These are phyloP conservation scores for Lacerta agilis DNA, from an alignment of 2,797 vertebrate genomes.

Conservation along the genomic window DNA sequence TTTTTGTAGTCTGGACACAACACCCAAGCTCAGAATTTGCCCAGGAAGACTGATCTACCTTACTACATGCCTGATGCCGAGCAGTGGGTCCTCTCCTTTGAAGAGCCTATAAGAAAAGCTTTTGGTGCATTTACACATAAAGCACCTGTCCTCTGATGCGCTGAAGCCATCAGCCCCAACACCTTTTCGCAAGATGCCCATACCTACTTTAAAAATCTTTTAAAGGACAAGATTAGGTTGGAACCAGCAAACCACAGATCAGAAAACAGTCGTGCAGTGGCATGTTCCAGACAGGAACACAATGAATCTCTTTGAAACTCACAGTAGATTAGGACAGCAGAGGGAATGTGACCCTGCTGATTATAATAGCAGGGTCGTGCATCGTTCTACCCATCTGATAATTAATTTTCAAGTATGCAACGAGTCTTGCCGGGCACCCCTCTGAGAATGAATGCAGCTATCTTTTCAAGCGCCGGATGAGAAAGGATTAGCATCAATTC, in stretches of 20 bases:
- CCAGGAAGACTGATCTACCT: background rate
- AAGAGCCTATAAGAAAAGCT: background rate
- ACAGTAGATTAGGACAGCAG: constrained; percentile 4
- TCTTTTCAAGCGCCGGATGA: constrained; percentile 16
- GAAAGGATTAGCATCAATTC: constrained; percentile 53
- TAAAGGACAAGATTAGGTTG: background rate
- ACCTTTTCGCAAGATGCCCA: background rate
- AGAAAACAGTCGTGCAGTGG: background rate
- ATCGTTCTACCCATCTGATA: constrained; percentile 56
- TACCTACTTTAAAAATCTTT: background rate
- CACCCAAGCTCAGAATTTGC: background rate
- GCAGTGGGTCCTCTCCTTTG: background rate
- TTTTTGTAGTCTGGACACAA: background rate
- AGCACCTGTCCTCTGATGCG: background rate
- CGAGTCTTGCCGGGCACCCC: constrained; percentile 9
- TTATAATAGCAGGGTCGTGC: constrained; percentile 58
- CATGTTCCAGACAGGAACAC: constrained; percentile 38
- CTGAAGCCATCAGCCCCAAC: background rate
- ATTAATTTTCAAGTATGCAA: constrained; percentile 67
- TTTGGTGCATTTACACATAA: background rate
- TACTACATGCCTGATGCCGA: background rate
- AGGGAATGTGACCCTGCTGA: constrained; percentile 63
- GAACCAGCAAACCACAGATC: background rate
- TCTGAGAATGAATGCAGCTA: background rate
- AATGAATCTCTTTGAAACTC: constrained; percentile 56